phyloP scores from a whole-genome alignment of 2,888 invertebrate genomes.

The Lathronympha strigana region DNA sequence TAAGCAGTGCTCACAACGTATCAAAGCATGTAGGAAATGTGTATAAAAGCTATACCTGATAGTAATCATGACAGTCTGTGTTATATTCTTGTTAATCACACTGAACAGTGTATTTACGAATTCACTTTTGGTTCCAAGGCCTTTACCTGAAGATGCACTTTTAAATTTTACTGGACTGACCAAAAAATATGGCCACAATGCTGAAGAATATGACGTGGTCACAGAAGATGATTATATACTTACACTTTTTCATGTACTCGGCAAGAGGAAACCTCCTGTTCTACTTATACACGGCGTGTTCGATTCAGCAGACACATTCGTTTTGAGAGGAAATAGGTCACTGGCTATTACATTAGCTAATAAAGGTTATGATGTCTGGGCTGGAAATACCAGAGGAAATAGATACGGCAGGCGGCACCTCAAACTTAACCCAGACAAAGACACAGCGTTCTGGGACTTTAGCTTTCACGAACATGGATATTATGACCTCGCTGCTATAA shows the following conservation, averaged over 20 bases:
- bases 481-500: slow-evolving; percentile 87
- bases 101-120: background rate
- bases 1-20: too few relatives aligned
- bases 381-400: slow-evolving; percentile 80
- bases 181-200: slow-evolving; percentile 49
- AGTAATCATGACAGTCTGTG: background rate
- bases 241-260: slow-evolving; percentile 50
- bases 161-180: slow-evolving; percentile 53
- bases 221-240: slow-evolving; percentile 59
- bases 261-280: slow-evolving; percentile 48
- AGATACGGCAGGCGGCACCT: slow-evolving; percentile 81
- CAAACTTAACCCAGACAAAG: slow-evolving; percentile 57
- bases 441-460: slow-evolving; percentile 72
- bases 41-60: too few relatives aligned
- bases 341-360: slow-evolving; percentile 63
- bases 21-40: too few relatives aligned
- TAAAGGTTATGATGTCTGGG: slow-evolving; percentile 76
- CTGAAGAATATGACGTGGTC: slow-evolving; percentile 41
- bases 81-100: background rate
- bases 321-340: slow-evolving; percentile 52
- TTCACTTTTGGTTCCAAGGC: background rate
- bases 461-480: slow-evolving; percentile 88
- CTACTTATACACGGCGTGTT: slow-evolving; percentile 56
- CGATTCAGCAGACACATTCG: slow-evolving; percentile 54
- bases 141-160: slow-evolving; percentile 10